Evolutionary conservation across 2,113 vertebrate species (phyloP).

Genomic region (Eulemur rufifrons): DNA sequence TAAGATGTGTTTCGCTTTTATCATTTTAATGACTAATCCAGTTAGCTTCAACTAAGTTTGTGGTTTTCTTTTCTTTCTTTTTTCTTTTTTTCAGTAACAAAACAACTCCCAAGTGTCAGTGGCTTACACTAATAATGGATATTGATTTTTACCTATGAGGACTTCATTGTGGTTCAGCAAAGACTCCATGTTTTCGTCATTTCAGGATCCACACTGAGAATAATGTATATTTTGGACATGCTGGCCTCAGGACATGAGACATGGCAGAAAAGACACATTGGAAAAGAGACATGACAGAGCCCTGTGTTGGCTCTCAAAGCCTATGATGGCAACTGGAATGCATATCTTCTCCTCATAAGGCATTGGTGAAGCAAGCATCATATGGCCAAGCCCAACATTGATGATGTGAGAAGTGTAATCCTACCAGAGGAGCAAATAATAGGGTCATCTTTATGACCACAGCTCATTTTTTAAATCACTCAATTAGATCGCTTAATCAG

Average conservation of each 20-base stretch:
- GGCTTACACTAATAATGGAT: not conserved
- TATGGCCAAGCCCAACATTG: accelerated
- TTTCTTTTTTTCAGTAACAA: not conserved
- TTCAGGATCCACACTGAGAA: not conserved
- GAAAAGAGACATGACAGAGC: not conserved
- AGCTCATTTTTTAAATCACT: not conserved
- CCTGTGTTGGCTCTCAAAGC: not conserved
- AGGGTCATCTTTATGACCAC: not conserved
- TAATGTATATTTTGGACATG: not conserved
- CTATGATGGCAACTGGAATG: not conserved
- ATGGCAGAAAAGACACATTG: accelerated
- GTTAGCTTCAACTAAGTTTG: not conserved
- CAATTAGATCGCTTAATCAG: not conserved
- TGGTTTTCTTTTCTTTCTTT: not conserved
- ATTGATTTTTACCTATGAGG: not conserved
- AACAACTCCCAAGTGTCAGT: not conserved
- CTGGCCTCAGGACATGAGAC: not conserved
- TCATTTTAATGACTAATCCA: not conserved
- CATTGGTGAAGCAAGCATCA: accelerated
- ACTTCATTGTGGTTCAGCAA: not conserved
- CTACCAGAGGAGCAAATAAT: too few species aligned
- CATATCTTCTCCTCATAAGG: too few species aligned
- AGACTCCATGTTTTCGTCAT: not conserved
- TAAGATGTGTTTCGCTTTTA: not conserved
- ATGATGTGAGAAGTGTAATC: not conserved